Evolutionary conservation across 2,113 vertebrate genomes (phyloP).

Genomic region (Pteronura brasiliensis): DNA sequence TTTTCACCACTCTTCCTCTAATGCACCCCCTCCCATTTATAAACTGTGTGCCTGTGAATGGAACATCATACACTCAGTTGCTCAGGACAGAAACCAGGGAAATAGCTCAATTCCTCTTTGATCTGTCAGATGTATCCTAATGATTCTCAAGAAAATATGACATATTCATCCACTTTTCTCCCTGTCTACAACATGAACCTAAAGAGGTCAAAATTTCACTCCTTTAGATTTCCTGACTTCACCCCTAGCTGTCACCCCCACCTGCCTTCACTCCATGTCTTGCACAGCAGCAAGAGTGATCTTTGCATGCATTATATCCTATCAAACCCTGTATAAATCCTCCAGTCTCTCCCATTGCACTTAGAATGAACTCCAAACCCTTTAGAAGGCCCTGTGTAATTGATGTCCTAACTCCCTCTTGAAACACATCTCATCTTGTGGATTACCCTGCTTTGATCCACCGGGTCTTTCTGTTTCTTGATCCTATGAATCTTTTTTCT

Average conservation of each 20-base stretch:
- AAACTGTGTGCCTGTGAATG: background rate
- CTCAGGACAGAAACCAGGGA: background rate
- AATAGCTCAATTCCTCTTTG: background rate
- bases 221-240: background rate
- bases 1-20: background rate
- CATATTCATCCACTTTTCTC: background rate
- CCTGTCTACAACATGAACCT: background rate
- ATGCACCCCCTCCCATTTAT: rapidly evolving
- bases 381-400: background rate
- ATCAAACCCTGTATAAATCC: background rate
- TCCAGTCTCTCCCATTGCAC: background rate
- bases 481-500: background rate
- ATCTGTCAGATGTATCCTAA: background rate
- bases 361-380: background rate
- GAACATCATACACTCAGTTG: background rate
- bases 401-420: background rate
- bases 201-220: background rate
- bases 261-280: no score
- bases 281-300: background rate
- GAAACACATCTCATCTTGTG: background rate
- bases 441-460: background rate
- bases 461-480: background rate
- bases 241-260: background rate
- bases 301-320: background rate
- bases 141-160: background rate